A percentile compares a stretch with the other conserved stretches of the same genome.
Evolutionary conservation across 2,888 invertebrate species (phyloP).

Genomic region (Ennomos fuscantarius): DNA sequence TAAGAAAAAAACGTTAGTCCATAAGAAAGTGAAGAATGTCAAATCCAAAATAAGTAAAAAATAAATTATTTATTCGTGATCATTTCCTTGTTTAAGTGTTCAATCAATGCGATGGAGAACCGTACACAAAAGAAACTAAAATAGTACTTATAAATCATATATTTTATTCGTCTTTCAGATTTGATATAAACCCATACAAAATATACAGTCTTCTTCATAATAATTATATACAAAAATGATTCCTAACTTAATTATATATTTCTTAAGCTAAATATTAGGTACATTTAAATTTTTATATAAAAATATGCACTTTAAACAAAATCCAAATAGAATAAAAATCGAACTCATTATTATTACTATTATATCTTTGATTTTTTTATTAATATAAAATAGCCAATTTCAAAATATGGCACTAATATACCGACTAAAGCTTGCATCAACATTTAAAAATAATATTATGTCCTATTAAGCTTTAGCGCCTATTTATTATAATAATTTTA

Average conservation of each 20-base stretch:
- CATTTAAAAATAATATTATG: slow-evolving; percentile 6
- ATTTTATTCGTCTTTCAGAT: slow-evolving; percentile 17
- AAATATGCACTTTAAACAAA: not conserved
- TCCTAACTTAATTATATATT: slow-evolving; percentile 12
- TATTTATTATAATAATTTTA: slow-evolving; percentile 1
- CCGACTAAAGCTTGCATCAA: slow-evolving; percentile 14
- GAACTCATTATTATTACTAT: slow-evolving; percentile 12
- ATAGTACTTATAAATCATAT: slow-evolving; percentile 27
- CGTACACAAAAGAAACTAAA: slow-evolving; percentile 22
- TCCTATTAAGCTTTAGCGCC: slow-evolving; percentile 3
- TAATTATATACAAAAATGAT: slow-evolving; percentile 65
- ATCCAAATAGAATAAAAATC: not conserved
- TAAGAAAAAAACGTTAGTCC: slow-evolving; percentile 43
- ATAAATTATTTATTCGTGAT: slow-evolving; percentile 19
- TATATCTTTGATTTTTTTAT: slow-evolving; percentile 36
- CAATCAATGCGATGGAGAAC: too few relatives aligned
- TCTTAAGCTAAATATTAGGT: not conserved
- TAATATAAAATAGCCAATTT: slow-evolving; percentile 29
- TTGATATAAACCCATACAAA: slow-evolving; percentile 63
- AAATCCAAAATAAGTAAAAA: slow-evolving; percentile 35
- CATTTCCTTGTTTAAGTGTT: not conserved
- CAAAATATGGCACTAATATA: slow-evolving; percentile 33
- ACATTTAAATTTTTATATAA: not conserved
- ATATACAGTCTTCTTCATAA: slow-evolving; percentile 79
- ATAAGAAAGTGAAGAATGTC: slow-evolving; percentile 46